Evolutionary conservation across 2,888 invertebrate genomes (phyloP), one percentile per base, ranked within the genome.

Genomic region (Fabriciana adippe): DNA sequence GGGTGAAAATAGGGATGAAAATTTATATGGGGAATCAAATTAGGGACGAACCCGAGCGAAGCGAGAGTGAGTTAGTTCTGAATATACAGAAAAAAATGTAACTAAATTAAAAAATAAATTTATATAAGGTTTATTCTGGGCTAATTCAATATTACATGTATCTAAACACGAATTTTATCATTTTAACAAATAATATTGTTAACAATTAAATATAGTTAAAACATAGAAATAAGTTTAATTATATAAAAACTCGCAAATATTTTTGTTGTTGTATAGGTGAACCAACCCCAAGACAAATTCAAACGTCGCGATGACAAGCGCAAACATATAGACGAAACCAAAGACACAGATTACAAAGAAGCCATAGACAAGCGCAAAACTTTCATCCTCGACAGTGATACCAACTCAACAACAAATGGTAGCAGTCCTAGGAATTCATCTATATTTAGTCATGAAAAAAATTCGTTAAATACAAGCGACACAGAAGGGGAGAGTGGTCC

Each of bases 361-460:
- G 77, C 80, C 75, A 78, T 80, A 73, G 92, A 92, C 79, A 92
- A 92, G 73, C 76, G 92, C 62, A 88, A 86, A 72, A 92, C 92
- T 0, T 92, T 92, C 67, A 87, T 92, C n/a, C 77, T 92, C 3
- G 92, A 92, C 76, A 90, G 90, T 57, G 93, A 92, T 65, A 91
- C 92, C 0, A 90, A 89, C 70, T 92, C 93, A 0, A 92, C 93
- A 0, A 92, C 93, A 0, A 93, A 92, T 66, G 92, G 92, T 0
- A 90, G 91, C 66, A 91, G 92, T 75, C 92, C 92, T 0, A 79
- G 92, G 70, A 93, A 89, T 64, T 92, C 92, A 1, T 91, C 92
- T 0, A 88, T 91, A 68, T 92, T 89, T 74, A 91, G 91, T 51
- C 90, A 90, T 56, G 91, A 90, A 74, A 89, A 85, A 73, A 75